Evolutionary conservation across 2,797 vertebrate species (phyloP).

Genomic region (Platyrinchus mystaceus): DNA sequence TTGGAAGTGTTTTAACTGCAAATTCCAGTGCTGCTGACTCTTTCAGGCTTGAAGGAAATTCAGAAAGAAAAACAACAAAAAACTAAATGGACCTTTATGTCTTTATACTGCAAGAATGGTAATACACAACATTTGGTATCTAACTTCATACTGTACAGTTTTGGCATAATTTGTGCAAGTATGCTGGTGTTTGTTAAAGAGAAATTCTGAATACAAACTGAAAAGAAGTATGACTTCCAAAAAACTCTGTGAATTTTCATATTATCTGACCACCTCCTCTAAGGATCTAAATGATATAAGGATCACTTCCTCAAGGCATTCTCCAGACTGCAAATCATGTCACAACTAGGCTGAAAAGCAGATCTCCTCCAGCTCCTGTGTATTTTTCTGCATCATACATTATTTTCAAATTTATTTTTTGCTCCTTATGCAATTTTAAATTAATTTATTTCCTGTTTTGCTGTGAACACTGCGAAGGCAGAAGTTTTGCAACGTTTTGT

Average conservation of each 20-base stretch:
- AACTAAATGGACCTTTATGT: neutral
- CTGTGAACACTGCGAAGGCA: neutral
- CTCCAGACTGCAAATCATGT: neutral
- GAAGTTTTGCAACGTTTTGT: neutral
- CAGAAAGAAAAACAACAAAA: neutral
- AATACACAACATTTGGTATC: neutral
- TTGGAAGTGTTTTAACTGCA: neutral
- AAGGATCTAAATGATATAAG: neutral
- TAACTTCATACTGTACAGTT: neutral
- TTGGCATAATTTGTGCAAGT: neutral
- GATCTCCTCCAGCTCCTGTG: neutral
- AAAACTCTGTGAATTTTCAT: neutral
- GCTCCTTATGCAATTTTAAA: neutral
- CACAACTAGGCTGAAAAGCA: neutral
- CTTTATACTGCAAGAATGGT: neutral
- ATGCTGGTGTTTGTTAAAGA: neutral
- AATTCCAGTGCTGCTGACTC: neutral
- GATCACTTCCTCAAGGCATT: neutral
- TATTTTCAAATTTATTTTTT: neutral
- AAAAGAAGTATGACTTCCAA: neutral
- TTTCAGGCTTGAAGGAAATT: neutral
- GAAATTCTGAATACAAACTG: neutral
- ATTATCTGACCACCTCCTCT: neutral
- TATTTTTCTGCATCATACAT: neutral
- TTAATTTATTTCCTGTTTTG: neutral